phyloP scores from a whole-genome alignment of 2,113 vertebrate genomes.

The Puntigrus tetrazona region DNA sequence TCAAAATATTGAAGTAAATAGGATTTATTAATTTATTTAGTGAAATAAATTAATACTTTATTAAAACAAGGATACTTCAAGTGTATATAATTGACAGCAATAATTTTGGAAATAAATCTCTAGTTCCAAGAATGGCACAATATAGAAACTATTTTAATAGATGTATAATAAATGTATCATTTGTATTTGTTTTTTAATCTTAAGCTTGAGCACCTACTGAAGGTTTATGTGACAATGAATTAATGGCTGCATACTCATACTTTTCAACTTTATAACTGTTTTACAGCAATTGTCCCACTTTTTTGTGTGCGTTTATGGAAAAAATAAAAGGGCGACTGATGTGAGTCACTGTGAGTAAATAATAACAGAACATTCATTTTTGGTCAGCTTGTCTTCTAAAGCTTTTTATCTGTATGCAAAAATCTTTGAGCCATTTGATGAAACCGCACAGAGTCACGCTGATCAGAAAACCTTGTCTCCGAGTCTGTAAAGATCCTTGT shows the following conservation, averaged over 20 bases:
- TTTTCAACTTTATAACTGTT: background rate
- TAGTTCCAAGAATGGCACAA: too few species aligned
- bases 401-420: background rate
- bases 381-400: background rate
- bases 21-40: too few species aligned
- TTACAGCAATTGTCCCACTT: background rate
- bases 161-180: too few species aligned
- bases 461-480: conserved; percentile 23
- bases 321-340: background rate
- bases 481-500: conserved; percentile 13
- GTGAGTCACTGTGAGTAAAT: background rate
- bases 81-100: background rate
- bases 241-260: too few species aligned
- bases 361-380: background rate
- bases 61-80: background rate
- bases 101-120: background rate
- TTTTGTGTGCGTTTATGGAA: background rate
- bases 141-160: too few species aligned
- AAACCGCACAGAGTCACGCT: background rate
- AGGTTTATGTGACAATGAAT: too few species aligned
- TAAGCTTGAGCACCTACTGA: too few species aligned
- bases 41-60: background rate
- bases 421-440: background rate
- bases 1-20: too few species aligned
- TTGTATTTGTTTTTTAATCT: too few species aligned